These are phyloP conservation scores for Trachelus troglodyta DNA, from an alignment of 2,888 invertebrate genomes.

Conservation along the genomic window DNA sequence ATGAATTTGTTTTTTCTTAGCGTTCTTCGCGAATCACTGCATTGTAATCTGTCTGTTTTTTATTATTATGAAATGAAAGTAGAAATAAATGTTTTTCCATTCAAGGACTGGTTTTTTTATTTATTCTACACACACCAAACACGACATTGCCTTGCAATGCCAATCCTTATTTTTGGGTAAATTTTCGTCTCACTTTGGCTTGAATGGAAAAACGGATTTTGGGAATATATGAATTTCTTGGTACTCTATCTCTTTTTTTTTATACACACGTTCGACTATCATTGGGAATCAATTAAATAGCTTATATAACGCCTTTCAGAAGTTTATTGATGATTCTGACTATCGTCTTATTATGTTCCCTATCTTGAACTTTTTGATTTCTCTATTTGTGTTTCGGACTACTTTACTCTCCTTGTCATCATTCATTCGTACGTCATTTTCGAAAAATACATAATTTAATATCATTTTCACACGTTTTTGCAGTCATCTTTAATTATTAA, in stretches of 20 bases:
- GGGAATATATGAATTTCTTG: constrained; percentile 11
- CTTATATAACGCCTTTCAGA: not conserved
- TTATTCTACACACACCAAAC: constrained; percentile 52
- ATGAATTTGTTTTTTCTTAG: constrained; percentile 18
- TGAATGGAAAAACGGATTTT: constrained; percentile 61
- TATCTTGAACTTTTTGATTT: constrained; percentile 16
- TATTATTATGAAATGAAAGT: constrained; percentile 49
- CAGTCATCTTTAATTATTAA: not conserved
- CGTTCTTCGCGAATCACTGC: constrained; percentile 14
- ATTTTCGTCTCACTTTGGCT: constrained; percentile 61
- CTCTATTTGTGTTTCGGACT: constrained; percentile 15
- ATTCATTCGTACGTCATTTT: not conserved
- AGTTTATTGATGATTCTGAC: not conserved
- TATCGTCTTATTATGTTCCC: not conserved
- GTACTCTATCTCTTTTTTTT: not conserved
- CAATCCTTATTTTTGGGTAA: constrained; percentile 52
- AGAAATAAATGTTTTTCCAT: constrained; percentile 66
- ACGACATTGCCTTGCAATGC: constrained; percentile 35
- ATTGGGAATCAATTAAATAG: not conserved
- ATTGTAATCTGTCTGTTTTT: constrained; percentile 35
- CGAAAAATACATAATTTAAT: not conserved
- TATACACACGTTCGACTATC: not conserved
- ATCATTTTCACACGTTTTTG: not conserved
- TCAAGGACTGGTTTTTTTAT: constrained; percentile 63
- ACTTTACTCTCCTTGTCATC: not conserved